Evolutionary conservation across 2,797 vertebrate species (phyloP).

Genomic region (Columba guinea): DNA sequence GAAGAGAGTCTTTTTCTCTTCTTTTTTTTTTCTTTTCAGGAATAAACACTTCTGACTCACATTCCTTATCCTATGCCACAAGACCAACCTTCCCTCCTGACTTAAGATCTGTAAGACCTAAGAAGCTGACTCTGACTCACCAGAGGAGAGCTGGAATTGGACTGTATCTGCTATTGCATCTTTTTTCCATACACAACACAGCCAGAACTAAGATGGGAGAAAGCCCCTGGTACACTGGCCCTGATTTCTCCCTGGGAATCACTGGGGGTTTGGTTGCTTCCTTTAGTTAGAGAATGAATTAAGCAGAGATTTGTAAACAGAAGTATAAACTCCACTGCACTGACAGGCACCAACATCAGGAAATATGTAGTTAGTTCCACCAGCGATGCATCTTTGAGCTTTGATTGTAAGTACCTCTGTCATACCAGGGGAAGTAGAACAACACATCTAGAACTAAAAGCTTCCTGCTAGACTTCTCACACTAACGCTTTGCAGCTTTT

Average conservation of each 20-base stretch:
- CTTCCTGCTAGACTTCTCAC: slow-evolving; percentile 1
- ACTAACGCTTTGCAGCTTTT: slow-evolving; percentile 28
- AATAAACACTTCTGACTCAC: slow-evolving; percentile 29
- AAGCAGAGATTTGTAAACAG: background rate
- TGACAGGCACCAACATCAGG: background rate
- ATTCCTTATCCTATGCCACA: background rate
- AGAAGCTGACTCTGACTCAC: slow-evolving; percentile 48
- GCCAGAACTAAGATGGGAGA: background rate
- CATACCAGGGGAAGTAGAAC: background rate
- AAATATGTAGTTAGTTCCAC: slow-evolving; percentile 21
- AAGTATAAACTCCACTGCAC: background rate
- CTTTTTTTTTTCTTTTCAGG: background rate
- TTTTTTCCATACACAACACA: background rate
- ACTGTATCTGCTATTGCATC: background rate
- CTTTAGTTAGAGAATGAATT: background rate
- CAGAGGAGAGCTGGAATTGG: background rate
- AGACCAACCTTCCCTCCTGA: slow-evolving; percentile 13
- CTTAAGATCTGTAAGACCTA: background rate
- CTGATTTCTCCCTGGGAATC: background rate
- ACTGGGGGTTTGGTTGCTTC: background rate
- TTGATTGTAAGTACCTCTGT: slow-evolving; percentile 1
- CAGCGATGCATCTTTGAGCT: background rate
- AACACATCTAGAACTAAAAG: slow-evolving; percentile 34
- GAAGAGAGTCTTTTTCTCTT: background rate
- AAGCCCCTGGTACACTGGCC: background rate